A percentile compares a stretch with the other conserved stretches of the same genome.
Conservation (phyloP, 2,888 invertebrate genomes). For the Leistus spinibarbis region DNA sequence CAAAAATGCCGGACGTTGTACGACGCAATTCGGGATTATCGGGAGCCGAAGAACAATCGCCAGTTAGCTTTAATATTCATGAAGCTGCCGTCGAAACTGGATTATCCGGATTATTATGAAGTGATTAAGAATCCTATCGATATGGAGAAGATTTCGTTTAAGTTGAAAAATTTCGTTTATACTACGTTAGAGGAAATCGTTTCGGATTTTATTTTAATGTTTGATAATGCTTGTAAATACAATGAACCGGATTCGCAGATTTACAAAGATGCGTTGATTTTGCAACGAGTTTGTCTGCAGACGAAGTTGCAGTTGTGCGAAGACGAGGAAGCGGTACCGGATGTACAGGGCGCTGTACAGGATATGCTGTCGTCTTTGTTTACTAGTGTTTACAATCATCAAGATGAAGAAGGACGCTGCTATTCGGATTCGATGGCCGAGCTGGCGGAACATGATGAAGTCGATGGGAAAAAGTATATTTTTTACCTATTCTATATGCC, state of each 20-base stretch:
- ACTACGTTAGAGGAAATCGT: slow-evolving; percentile 85
- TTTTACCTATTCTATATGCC: slow-evolving; percentile 16
- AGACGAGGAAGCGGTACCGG: slow-evolving; percentile 85
- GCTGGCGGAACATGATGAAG: slow-evolving; percentile 84
- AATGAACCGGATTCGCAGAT: slow-evolving; percentile 98
- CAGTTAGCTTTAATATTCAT: slow-evolving; percentile 93
- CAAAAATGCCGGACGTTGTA: slow-evolving; percentile 85
- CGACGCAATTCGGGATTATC: slow-evolving; percentile 87
- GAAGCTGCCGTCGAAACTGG: slow-evolving; percentile 90
- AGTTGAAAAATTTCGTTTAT: slow-evolving; percentile 77
- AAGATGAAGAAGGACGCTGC: slow-evolving; percentile 95
- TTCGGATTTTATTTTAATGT: slow-evolving; percentile 89
- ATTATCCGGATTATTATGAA: slow-evolving; percentile 97
- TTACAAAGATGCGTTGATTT: slow-evolving; percentile 92
- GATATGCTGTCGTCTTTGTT: slow-evolving; percentile 90
- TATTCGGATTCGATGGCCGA: slow-evolving; percentile 96
- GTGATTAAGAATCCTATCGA: slow-evolving; percentile 96
- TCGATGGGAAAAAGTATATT: slow-evolving; percentile 68
- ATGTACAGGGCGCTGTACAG: slow-evolving; percentile 87
- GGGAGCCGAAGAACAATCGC: slow-evolving; percentile 82
- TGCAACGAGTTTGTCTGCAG: slow-evolving; percentile 91
- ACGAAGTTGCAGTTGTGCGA: slow-evolving; percentile 85
- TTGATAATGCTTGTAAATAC: slow-evolving; percentile 96
- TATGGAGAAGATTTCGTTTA: slow-evolving; percentile 90
- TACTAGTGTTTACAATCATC: slow-evolving; percentile 93